Base-by-base conservation (phyloP, 1,140 invertebrate species). In the Andricus grossulariae region DNA sequence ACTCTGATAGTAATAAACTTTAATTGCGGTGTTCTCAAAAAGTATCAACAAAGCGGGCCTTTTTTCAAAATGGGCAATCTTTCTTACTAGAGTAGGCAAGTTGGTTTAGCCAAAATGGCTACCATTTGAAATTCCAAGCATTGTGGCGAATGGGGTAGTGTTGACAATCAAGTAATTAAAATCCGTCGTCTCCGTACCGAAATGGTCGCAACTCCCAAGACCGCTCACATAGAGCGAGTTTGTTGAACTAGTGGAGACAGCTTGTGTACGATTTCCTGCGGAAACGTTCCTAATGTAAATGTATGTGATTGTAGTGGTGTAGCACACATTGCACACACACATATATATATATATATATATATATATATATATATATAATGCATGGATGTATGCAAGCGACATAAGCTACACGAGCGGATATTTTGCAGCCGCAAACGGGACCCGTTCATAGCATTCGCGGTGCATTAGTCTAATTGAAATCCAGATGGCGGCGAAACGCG, bases 391-490 rank as follows among this genome's bases (percentile, higher is more conserved):
- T 45, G 10, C 39, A 66, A 15, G 60, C 13, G 32, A 66, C 60
- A 66, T 25, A 80, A 79, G 82, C 80, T 73, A 83, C 81, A 83
- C 76, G 80, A 76, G 74, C 72, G 52, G 21, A 71, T 78, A 80
- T 83, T 83, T 75, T 75, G 77, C 72, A 75, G 55, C 73, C 32
- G 51, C 76, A 57, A 77, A 81, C 78, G 54, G 32, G 19, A 80
- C 74, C 79, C 77, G 78, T 83, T 80, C 82, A 83, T 81, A 83
- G 81, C 80, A 80, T 77, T 82, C 83, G 72, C 66, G 83, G 82
- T 81, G 79, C 83, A 84, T 84, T 82, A 82, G 79, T 82, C 83
- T 84, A 84, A 84, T 84, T 84, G 82, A 82, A 84, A 82, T 81
- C 79, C 83, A 80, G 80, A 82, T 82, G 79, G 80, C 74, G 80